These are phyloP conservation scores for Helarctos malayanus DNA, from an alignment of 2,797 vertebrate species.

Conservation along the genomic window DNA sequence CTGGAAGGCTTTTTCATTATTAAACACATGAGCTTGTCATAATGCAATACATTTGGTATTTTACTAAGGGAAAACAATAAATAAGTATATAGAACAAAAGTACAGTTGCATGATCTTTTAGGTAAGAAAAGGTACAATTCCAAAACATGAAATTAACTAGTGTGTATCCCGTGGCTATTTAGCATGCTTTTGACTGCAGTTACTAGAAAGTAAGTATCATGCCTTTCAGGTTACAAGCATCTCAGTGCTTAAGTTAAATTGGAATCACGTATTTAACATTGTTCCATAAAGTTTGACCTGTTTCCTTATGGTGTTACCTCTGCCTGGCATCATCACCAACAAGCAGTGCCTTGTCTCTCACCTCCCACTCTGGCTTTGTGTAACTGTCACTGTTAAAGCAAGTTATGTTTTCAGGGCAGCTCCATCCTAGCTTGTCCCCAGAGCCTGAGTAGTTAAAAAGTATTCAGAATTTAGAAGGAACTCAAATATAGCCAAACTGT, in stretches of 20 bases:
- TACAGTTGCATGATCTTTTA: background rate
- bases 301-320: background rate
- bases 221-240: background rate
- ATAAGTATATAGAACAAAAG: conserved; percentile 22
- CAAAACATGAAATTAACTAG: background rate
- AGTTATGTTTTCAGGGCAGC: background rate
- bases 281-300: background rate
- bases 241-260: background rate
- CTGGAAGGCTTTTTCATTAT: conserved; percentile 17
- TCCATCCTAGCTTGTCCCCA: background rate
- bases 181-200: background rate
- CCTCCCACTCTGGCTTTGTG: background rate
- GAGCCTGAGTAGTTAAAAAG: background rate
- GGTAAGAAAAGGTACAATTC: background rate
- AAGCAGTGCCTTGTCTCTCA: background rate
- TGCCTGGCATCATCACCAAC: background rate
- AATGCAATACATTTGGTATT: background rate
- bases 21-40: background rate
- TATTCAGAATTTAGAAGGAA: conserved; percentile 52
- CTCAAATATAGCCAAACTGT: background rate
- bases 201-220: background rate
- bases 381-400: background rate
- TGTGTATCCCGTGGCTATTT: background rate
- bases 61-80: background rate
- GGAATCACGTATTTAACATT: background rate